These are phyloP conservation scores for Saccostrea cuccullata DNA, from an alignment of 1,140 invertebrate species.

Conservation along the genomic window DNA sequence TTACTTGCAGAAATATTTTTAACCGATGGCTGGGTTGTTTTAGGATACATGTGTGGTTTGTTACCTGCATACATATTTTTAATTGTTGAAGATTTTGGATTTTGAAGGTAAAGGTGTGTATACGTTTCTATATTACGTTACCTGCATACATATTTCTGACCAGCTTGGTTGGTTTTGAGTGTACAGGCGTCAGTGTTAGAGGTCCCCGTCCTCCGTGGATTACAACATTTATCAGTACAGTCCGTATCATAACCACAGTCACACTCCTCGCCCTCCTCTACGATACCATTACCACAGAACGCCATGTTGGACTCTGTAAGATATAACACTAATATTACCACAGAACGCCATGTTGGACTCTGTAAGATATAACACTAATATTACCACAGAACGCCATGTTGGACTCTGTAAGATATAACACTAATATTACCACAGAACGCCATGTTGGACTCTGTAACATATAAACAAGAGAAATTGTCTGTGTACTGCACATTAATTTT, in stretches of 20 bases:
- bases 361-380: background rate
- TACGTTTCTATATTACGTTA: too few relatives aligned
- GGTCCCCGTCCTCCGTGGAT: slow-evolving; percentile 81
- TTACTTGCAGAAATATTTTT: too few relatives aligned
- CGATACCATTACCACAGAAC: slow-evolving; percentile 99
- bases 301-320: slow-evolving; percentile 89
- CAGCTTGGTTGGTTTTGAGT: background rate
- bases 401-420: background rate
- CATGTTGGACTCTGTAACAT: too few relatives aligned
- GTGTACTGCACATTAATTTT: too few relatives aligned
- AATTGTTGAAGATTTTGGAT: too few relatives aligned
- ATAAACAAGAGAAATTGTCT: too few relatives aligned
- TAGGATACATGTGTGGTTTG: too few relatives aligned
- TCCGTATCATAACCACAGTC: slow-evolving; percentile 98
- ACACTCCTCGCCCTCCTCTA: slow-evolving; percentile 98
- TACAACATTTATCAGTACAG: slow-evolving; percentile 92
- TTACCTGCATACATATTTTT: too few relatives aligned
- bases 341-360: background rate
- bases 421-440: too few relatives aligned
- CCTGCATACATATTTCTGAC: slow-evolving; percentile 39
- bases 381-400: background rate
- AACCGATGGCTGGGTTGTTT: too few relatives aligned
- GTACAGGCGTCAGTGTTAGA: slow-evolving; percentile 25
- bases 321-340: background rate
- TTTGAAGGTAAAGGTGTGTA: too few relatives aligned